Base-by-base conservation (phyloP, 2,888 invertebrate genomes). In the Cenopis cana region DNA sequence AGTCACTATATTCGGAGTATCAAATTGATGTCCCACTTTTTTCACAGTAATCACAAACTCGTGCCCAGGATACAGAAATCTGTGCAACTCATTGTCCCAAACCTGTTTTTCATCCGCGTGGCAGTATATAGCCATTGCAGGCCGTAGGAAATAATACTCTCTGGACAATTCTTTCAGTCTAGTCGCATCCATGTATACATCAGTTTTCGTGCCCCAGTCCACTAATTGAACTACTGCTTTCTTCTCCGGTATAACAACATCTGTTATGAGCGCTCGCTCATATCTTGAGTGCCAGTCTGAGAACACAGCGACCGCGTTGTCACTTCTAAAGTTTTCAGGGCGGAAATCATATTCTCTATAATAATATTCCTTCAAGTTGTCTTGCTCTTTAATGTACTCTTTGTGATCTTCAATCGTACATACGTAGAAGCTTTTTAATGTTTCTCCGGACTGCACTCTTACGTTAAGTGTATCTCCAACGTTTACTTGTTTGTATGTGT, bases 211-310 rank as follows among this genome's bases (percentile, higher is more conserved):
- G 2, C 84, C 83, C 76, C 76, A 78, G 59, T 84, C 83, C 18
- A 82, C 77, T 17, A 82, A 70, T 4, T 77, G 77, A 4, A 82
- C 76, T 6, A 72, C 52, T 0, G 76, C 78, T 46, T 59, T 77
- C 8, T 75, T 65, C 0, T 74, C 71, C 2, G 73, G 69, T 0
- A 73, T 46, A 4, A 68, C 74, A 38, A 81, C 68, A 8, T 75
- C 64, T 24, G 75, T 79, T 24, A 83, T 73, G 10, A 79, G n/a
- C 3, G 76, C 82, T 33, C 83, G 72, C 52, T 83, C 82, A 69
- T 79, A 81, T 29, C 74, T 77, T 14, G 62, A 64, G 10, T 61
- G 29, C 10, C 61, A 64, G 0, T 73, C 54, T 18, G 76, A 67
- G 29, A 70, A 73, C 0, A 76, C 78, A 56, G 75, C 77, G 14